phyloP scores from a whole-genome alignment of 1,140 invertebrate genomes.

The Neelides sp. region DNA sequence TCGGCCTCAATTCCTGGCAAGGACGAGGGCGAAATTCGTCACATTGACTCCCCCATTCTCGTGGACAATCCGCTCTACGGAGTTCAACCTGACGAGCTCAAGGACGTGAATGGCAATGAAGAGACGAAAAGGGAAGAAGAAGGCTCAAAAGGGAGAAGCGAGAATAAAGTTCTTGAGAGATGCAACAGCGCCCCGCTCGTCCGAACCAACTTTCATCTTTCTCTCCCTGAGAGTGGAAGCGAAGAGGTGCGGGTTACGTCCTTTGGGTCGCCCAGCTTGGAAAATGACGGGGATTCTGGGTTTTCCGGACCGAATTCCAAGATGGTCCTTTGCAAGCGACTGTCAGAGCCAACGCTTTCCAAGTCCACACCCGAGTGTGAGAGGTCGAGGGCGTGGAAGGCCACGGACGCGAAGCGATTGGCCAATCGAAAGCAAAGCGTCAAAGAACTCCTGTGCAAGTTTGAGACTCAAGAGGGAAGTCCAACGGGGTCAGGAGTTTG shows the following conservation, averaged over 20 bases:
- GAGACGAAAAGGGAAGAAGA: neutral
- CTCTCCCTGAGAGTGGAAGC: too few species aligned
- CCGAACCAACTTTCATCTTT: too few species aligned
- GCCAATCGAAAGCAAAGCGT: conserved; percentile 36
- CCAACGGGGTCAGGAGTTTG: conserved; percentile 6
- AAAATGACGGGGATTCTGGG: neutral
- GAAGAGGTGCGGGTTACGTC: too few species aligned
- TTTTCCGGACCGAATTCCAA: neutral
- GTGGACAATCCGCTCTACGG: conserved; percentile 28
- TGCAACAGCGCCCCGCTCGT: conserved; percentile 27
- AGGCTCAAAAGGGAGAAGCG: conserved; percentile 2
- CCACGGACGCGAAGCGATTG: conserved; percentile 29
- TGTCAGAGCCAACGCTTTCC: conserved; percentile 26
- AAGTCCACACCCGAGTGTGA: conserved; percentile 10
- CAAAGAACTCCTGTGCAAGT: conserved; percentile 37
- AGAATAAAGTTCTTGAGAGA: conserved; percentile 16
- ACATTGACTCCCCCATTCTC: conserved; percentile 23
- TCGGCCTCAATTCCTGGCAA: too few species aligned
- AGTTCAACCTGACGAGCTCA: conserved; percentile 1
- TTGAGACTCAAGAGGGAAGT: conserved; percentile 31
- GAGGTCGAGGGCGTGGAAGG: conserved; percentile 15
- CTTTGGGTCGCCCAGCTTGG: neutral
- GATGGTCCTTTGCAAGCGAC: conserved; percentile 23
- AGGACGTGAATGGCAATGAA: neutral
- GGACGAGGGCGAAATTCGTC: conserved; percentile 25